Conservation (phyloP, 2,888 invertebrate genomes). For the Megastigmus dorsalis region DNA sequence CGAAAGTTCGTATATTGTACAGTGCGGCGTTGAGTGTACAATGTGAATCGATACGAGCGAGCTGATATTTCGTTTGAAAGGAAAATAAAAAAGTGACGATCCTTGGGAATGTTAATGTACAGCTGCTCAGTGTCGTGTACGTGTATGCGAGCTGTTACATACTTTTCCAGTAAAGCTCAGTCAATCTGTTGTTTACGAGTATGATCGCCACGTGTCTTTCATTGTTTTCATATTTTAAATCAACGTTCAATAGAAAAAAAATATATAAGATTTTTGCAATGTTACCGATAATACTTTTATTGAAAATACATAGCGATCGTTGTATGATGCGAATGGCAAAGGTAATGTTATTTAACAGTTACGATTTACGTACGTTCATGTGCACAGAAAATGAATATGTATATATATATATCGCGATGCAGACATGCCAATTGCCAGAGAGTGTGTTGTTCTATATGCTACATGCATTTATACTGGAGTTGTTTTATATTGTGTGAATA, state of each 20-base stretch:
- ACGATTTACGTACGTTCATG: neutral
- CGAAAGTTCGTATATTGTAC: slow-evolving; percentile 31
- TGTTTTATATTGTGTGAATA: neutral
- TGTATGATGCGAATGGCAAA: no score
- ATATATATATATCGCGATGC: slow-evolving; percentile 3
- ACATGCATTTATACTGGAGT: slow-evolving; percentile 20
- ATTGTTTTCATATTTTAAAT: neutral
- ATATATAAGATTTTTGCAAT: no score
- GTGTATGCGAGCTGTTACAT: slow-evolving; percentile 3
- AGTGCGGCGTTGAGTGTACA: neutral
- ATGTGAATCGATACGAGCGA: slow-evolving; percentile 38
- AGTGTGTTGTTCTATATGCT: neutral
- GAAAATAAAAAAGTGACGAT: slow-evolving; percentile 42
- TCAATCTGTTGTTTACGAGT: no score
- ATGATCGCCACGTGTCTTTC: no score
- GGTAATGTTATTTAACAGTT: slow-evolving; percentile 22
- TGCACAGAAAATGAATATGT: no score
- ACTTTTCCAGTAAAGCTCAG: slow-evolving; percentile 6
- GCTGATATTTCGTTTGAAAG: slow-evolving; percentile 33
- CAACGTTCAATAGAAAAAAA: no score
- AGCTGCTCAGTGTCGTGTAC: neutral
- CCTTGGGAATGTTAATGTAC: slow-evolving; percentile 30
- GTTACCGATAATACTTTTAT: no score
- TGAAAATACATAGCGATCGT: no score
- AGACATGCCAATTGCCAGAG: slow-evolving; percentile 18